Base-by-base conservation (phyloP, 2,888 invertebrate genomes). In the Epistrophella euchroma region DNA sequence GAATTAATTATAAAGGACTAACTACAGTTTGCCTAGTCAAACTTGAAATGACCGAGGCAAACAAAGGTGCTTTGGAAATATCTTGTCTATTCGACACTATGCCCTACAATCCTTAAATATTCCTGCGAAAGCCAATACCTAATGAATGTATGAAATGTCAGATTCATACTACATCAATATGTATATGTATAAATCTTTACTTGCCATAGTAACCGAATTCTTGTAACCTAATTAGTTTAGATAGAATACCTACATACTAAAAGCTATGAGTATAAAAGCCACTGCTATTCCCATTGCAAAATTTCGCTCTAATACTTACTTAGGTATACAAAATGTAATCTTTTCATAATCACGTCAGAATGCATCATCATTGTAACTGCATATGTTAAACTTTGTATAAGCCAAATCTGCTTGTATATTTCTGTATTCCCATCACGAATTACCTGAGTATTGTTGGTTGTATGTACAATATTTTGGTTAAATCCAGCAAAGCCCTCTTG, bases 271-370 rank as follows among this genome's bases (percentile, higher is more conserved):
- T 47, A 22, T 13, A 35, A 55, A 40, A 71, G 55, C 62, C 28
- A 52, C 56, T 22, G 40, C 71, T 28, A 37, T 37, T 22, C 19
- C 37, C 19, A 28, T 58, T 40, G 40, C 50, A 68, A 45, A 28
- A 43, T 10, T n/a, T 19, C 19, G 19, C 52, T 19, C 37, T 68
- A 50, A 35, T 17, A n/a, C 50, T 58, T 4, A 25, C 7, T n/a
- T n/a, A n/a, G 25, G 25, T 22, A 7, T 17, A 52, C 68, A 35
- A 50, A 22, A 50, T 66, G 19, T 75, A 75, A 75, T 56, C 76
- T 71, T 56, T 64, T 66, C 71, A 72, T 78, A 78, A 73, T 68
- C 35, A 45, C 70, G 32, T 73, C 68, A 55, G 22, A 40, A 74
- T 73, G 37, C 58, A 7, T 25, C 68, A 68, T 40, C 28, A 56